These are phyloP conservation scores for Oenanthe oenanthe DNA, from an alignment of 2,113 vertebrate genomes.

Conservation along the genomic window DNA sequence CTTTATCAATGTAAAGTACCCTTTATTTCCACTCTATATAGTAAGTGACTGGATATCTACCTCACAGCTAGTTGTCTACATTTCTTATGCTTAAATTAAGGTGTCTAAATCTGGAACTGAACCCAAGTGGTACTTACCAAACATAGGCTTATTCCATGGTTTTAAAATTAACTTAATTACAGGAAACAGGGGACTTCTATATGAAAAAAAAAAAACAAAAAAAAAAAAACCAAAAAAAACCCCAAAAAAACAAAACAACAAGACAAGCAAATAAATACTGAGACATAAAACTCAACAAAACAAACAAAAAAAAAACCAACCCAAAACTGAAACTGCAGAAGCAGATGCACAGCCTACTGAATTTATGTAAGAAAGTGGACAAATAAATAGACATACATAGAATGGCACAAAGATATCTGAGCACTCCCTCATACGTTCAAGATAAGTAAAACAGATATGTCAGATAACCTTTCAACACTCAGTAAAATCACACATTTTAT, in stretches of 20 bases:
- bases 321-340: not conserved
- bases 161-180: not conserved
- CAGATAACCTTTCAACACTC: not conserved
- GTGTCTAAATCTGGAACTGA: not conserved
- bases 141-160: not conserved
- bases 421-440: not conserved
- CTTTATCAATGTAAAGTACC: not conserved
- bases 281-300: not conserved
- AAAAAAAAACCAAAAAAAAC: not conserved
- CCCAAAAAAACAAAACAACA: not conserved
- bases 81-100: not conserved
- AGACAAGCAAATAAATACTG: too few species aligned
- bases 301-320: not conserved
- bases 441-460: not conserved
- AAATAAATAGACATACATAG: not conserved
- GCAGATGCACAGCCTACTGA: not conserved
- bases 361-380: not conserved
- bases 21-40: not conserved
- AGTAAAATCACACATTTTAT: not conserved
- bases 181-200: not conserved
- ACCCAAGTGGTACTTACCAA: accelerated
- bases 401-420: not conserved
- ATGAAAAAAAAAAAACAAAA: too few species aligned
- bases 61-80: not conserved
- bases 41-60: not conserved